These are phyloP conservation scores for Petrophora chlorosata DNA, from an alignment of 2,888 invertebrate genomes.

Conservation along the genomic window DNA sequence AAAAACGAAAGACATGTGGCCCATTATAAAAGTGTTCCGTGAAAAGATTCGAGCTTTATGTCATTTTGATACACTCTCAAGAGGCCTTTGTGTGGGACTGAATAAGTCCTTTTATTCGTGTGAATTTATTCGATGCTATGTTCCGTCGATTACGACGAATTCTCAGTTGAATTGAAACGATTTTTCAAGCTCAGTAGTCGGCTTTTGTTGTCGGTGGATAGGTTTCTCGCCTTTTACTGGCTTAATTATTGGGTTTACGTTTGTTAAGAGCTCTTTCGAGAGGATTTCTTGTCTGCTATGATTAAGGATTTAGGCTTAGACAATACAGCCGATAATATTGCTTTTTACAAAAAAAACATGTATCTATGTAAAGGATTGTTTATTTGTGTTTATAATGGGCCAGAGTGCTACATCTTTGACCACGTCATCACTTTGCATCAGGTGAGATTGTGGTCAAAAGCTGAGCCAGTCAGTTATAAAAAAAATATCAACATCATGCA, in stretches of 20 bases:
- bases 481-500: too few relatives aligned
- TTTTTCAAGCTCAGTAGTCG: conserved; percentile 82
- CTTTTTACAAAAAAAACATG: too few relatives aligned
- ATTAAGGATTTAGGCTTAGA: too few relatives aligned
- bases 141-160: conserved; percentile 55
- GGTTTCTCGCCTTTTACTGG: conserved; percentile 57
- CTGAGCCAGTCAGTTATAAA: too few relatives aligned
- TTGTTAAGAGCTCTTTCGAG: conserved; percentile 32
- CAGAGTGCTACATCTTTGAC: too few relatives aligned
- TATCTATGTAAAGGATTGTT: too few relatives aligned
- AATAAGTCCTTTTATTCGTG: conserved; percentile 60
- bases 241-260: conserved; percentile 59
- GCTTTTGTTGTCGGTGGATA: conserved; percentile 72
- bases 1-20: conserved; percentile 68
- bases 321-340: too few relatives aligned
- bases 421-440: too few relatives aligned
- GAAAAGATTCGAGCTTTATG: conserved; percentile 77
- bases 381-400: too few relatives aligned
- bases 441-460: too few relatives aligned
- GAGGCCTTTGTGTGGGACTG: conserved; percentile 68
- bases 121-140: conserved; percentile 57
- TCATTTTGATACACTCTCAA: conserved; percentile 82
- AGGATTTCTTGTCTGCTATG: conserved; percentile 2
- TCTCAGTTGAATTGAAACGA: conserved; percentile 76
- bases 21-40: conserved; percentile 74